Base-by-base conservation (phyloP, 1,140 invertebrate genomes). In the Acromyrmex echinatior region DNA sequence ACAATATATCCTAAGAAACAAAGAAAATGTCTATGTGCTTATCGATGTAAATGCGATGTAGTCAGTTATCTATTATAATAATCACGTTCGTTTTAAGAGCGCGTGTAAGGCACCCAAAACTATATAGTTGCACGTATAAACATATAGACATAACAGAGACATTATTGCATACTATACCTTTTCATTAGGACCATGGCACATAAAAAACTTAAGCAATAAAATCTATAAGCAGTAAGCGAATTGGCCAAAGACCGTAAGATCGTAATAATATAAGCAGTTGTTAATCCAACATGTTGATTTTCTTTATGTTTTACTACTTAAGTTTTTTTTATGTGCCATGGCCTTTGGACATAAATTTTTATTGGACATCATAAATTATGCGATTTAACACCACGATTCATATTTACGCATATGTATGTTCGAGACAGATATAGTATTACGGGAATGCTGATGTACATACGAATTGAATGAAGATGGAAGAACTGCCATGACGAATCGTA, bases 401-500 rank as follows among this genome's bases (percentile, higher is more conserved):
- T 45, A 58, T 31, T 82, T 49, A 31, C 7, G 39, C 35, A 16
- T 39, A 9, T 45, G 5, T 70, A 51, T n/a, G 14, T 62, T 10
- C 25, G n/a, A 62, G 14, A 49, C 58, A 28, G 79, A 76, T 56
- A 21, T 14, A 25, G 35, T 45, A 12, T 63, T 28, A 45, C 49
- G 4, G 14, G 2, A 49, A 60, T 28, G 25, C n/a, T 21, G 31
- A 80, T 14, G 53, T 68, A 45, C 16, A 14, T 70, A 25, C 28
- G 25, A 28, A 82, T 73, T 18, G 25, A 49, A 73, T 18, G 25
- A 49, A 73, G 14, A 82, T 49, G 35, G 18, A 74, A 31, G 80
- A 84, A 84, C 70, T 84, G 80, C 80, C 80, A 84, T 31, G 70
- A 62, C 28, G 35, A 74, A n/a, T 53, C 62, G 18, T 62, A 74